Conservation (phyloP, 2,797 vertebrate species). For the Hippoglossus hippoglossus region DNA sequence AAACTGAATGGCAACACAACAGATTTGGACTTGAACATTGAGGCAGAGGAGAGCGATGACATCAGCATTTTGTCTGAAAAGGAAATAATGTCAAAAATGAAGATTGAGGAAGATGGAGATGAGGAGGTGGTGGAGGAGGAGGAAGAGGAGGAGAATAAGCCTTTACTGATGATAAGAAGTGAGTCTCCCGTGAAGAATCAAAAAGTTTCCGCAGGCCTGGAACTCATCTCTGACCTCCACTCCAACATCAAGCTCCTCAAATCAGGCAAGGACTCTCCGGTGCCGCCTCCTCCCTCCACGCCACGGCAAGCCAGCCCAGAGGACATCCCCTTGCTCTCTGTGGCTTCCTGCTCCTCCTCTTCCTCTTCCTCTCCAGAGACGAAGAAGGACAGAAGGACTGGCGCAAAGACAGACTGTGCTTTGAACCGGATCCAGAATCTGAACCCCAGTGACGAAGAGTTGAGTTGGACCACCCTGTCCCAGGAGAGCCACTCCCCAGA, state of each 20-base stretch:
- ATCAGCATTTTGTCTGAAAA: conserved; percentile 85
- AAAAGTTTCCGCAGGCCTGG: conserved; percentile 51
- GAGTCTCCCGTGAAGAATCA: conserved; percentile 51
- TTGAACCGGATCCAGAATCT: conserved; percentile 97
- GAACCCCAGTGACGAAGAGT: conserved; percentile 95
- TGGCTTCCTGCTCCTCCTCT: conserved; percentile 80
- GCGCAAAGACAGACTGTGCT: conserved; percentile 96
- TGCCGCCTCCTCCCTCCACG: conserved; percentile 78
- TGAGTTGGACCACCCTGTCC: conserved; percentile 97
- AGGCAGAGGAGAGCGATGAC: conserved; percentile 83
- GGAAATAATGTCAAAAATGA: conserved; percentile 72
- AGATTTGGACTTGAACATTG: conserved; percentile 73
- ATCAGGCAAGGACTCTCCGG: conserved; percentile 59
- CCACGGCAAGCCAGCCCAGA: conserved; percentile 84
- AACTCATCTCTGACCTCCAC: conserved; percentile 71
- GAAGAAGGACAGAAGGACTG: conserved; percentile 95
- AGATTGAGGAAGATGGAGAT: conserved; percentile 71
- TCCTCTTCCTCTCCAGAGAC: conserved; percentile 95
- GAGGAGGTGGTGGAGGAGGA: conserved; percentile 53
- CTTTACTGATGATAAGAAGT: conserved; percentile 67
- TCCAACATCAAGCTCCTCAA: conserved; percentile 70
- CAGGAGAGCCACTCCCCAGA: conserved; percentile 96
- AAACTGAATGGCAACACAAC: conserved; percentile 59
- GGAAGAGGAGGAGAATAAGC: conserved; percentile 72
- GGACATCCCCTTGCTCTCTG: conserved; percentile 86